Percentiles rank a stretch among this genome's conserved stretches.
Evolutionary conservation across 2,797 vertebrate species (phyloP).

Genomic region (Microcaecilia unicolor): DNA sequence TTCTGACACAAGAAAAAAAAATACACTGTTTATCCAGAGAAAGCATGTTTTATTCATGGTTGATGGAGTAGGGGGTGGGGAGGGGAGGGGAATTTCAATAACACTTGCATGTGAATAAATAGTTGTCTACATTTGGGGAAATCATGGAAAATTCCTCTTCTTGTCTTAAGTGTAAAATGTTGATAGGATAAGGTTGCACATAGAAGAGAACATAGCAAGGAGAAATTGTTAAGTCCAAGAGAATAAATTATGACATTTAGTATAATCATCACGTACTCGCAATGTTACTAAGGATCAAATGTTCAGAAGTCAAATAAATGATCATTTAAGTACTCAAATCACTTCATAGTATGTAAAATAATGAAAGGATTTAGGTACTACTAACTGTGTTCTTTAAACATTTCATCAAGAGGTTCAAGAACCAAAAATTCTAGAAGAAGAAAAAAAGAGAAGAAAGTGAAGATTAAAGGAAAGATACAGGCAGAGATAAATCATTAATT

Average conservation of each 20-base stretch:
- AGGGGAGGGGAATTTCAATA: no score
- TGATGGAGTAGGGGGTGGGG: no score
- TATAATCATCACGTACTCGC: slow-evolving; percentile 3
- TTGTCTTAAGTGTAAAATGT: no score
- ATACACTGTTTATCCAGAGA: no score
- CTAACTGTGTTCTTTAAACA: not conserved
- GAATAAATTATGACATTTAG: slow-evolving; percentile 7
- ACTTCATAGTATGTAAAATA: slow-evolving; percentile 21
- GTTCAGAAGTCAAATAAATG: slow-evolving; percentile 15
- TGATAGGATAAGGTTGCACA: slow-evolving; percentile 2
- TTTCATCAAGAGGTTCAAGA: not conserved
- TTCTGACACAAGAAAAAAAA: no score
- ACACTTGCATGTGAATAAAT: no score
- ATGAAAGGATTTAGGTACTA: slow-evolving; percentile 4
- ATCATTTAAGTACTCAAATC: slow-evolving; percentile 13
- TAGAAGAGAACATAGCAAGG: slow-evolving; percentile 1
- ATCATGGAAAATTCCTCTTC: no score
- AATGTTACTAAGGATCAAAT: not conserved
- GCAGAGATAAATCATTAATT: not conserved
- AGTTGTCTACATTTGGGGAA: no score
- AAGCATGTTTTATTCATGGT: no score
- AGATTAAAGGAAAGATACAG: not conserved
- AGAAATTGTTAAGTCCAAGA: slow-evolving; percentile 3
- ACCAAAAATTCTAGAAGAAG: not conserved
- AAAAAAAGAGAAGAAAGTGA: not conserved